Percentiles rank a stretch among this genome's conserved stretches.
Conservation (phyloP, 2,888 invertebrate species). For the Synergus umbraculus region DNA sequence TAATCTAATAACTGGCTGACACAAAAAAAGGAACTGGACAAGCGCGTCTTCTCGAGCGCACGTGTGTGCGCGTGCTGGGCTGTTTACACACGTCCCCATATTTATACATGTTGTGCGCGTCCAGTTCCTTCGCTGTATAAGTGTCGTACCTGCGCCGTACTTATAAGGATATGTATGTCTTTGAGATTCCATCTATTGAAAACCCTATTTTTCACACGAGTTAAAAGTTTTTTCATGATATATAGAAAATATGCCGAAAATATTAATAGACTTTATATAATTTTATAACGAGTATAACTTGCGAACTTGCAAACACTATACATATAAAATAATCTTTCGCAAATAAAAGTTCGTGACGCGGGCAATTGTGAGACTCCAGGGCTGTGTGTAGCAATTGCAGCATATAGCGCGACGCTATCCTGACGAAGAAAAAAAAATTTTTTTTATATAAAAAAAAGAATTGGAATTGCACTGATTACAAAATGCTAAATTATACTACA, state of each 20-base stretch:
- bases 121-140: slow-evolving; percentile 8
- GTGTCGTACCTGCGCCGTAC: slow-evolving; percentile 47
- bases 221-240: slow-evolving; percentile 47
- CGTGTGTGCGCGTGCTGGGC: slow-evolving; percentile 35
- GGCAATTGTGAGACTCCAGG: slow-evolving; percentile 37
- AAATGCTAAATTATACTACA: no score
- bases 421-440: neutral
- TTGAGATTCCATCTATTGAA: slow-evolving; percentile 73
- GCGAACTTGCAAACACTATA: slow-evolving; percentile 20
- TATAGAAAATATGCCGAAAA: neutral
- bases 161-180: slow-evolving; percentile 63
- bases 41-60: slow-evolving; percentile 60
- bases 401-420: slow-evolving; percentile 13
- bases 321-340: slow-evolving; percentile 28
- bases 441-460: no score
- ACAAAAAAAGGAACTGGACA: slow-evolving; percentile 75
- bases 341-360: slow-evolving; percentile 39
- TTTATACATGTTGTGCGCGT: slow-evolving; percentile 36
- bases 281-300: neutral
- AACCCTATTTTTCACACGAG: slow-evolving; percentile 67
- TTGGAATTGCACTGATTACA: no score
- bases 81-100: slow-evolving; percentile 10
- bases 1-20: slow-evolving; percentile 77
- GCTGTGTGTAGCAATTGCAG: neutral
- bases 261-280: no score